Evolutionary conservation across 2,113 vertebrate genomes (phyloP).

Genomic region (Corythornis madagascariensis): DNA sequence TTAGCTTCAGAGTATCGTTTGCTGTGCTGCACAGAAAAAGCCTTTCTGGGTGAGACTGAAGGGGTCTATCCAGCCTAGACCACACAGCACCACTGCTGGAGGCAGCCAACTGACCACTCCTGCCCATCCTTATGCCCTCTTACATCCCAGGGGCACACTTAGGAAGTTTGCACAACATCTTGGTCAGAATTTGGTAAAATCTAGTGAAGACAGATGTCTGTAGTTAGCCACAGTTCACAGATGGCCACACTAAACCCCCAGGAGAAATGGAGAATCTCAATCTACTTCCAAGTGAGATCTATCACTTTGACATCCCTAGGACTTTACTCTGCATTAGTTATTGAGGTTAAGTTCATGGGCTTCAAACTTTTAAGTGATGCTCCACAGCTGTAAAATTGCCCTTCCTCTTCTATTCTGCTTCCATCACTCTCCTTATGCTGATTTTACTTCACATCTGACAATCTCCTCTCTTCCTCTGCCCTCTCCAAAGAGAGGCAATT

Average conservation of each 20-base stretch:
- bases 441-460: conserved; percentile 2
- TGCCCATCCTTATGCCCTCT: not conserved
- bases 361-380: not conserved
- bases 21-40: not conserved
- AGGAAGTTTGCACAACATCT: not conserved
- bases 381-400: not conserved
- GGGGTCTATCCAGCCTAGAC: not conserved
- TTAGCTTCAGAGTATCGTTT: not conserved
- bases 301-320: not conserved
- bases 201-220: not conserved
- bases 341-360: not conserved
- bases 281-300: not conserved
- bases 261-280: not conserved
- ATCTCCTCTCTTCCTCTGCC: not conserved
- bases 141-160: not conserved
- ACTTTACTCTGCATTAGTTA: not conserved
- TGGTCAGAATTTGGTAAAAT: not conserved
- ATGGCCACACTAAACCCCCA: not conserved
- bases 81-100: not conserved
- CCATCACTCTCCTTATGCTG: not conserved
- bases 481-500: not conserved
- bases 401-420: not conserved
- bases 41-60: not conserved
- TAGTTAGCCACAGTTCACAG: not conserved
- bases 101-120: not conserved